These are phyloP conservation scores for Falco biarmicus DNA, from an alignment of 2,797 vertebrate species.

Conservation along the genomic window DNA sequence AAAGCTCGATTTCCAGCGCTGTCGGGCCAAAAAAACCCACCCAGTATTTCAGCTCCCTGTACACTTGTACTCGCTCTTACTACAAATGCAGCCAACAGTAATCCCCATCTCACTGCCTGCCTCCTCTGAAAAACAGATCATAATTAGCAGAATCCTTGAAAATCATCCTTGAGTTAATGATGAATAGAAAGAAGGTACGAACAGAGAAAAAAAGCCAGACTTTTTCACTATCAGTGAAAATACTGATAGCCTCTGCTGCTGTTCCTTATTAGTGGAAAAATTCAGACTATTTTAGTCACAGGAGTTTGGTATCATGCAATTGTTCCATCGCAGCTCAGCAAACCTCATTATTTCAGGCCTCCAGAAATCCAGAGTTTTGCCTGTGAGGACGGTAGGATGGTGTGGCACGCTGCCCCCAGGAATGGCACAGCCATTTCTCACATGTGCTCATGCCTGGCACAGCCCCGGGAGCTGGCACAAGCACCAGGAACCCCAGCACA, in stretches of 20 bases:
- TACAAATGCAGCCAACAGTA: background rate
- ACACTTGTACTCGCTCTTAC: background rate
- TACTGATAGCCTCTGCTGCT: background rate
- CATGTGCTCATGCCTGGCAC: background rate
- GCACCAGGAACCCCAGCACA: background rate
- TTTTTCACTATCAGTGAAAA: background rate
- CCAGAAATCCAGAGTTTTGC: background rate
- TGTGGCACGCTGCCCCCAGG: background rate
- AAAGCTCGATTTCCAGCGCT: constrained; percentile 3
- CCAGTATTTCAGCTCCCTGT: background rate
- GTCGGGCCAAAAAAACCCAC: background rate
- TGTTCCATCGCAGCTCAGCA: background rate
- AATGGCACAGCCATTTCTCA: background rate
- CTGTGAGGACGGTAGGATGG: rapidly evolving
- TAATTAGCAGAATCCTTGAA: constrained; percentile 5
- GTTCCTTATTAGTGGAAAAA: background rate
- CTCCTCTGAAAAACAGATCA: background rate
- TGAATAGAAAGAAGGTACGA: background rate
- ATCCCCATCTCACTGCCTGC: background rate
- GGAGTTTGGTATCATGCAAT: background rate
- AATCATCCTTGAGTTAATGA: background rate
- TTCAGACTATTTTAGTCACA: background rate
- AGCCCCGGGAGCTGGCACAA: background rate
- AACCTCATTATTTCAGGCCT: background rate
- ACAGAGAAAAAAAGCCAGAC: background rate